Base-by-base conservation (phyloP, 92 coral and sea anemone genomes). In the Zoanthus gigantus region DNA sequence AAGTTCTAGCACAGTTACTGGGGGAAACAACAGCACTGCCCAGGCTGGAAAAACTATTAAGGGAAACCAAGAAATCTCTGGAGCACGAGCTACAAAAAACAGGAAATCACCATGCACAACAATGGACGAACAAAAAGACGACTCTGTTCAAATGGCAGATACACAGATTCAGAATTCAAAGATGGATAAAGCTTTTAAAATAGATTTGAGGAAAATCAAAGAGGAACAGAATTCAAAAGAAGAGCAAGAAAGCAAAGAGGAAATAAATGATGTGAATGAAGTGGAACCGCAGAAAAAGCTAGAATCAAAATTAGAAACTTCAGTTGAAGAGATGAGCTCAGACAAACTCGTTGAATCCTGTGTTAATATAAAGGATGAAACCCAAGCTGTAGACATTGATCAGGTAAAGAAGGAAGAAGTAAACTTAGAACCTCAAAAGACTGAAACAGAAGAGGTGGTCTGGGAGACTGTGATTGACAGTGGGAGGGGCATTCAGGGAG, bases 401-500 rank as follows among this genome's bases (percentile, higher is more conserved):
- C n/a, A 15, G 1, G 12, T 48, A 31, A 81, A 66, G 53, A 66
- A 29, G 58, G 85, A 81, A 81, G 29, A 78, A n/a, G 37, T 18
- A 67, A 56, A 85, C 37, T 16, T 75, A 57, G 86, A 90, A 46
- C 79, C 53, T 44, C 75, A 86, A 44, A 88, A 90, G 79, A 58
- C 74, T 14, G 89, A 78, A 85, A 78, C 78, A 67, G 57, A 81
- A 17, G 85, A 95, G 91, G 98, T 91, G 66, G 98, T 95, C 0
- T 95, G 98, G 96, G 98, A 93, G 58, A 95, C 98, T 87, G 98
- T 95, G 50, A 87, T 95, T 50, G 98, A 95, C 89, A 93, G 98
- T 82, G 98, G 98, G 18, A 88, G 90, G 71, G 86, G 95, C 75
- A 74, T 77, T 65, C 91, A 75, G 76, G 90, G 69, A 0, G 83